phyloP scores from a whole-genome alignment of 2,113 vertebrate species.

The Syngnathus floridae region DNA sequence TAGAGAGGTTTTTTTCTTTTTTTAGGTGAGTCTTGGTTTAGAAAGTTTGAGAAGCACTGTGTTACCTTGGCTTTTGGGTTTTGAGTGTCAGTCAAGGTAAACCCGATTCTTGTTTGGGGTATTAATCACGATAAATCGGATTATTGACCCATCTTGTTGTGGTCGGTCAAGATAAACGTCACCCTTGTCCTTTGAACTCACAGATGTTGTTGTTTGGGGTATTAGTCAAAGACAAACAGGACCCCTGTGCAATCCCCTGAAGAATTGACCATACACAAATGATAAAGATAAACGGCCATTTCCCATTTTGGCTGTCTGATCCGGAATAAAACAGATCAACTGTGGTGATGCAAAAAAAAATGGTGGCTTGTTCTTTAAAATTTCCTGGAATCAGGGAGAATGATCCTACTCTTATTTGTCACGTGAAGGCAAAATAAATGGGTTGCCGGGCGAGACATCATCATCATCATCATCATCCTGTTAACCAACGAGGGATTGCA shows the following conservation, averaged over 20 bases:
- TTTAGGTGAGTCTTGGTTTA: neutral
- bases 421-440: constrained; percentile 6
- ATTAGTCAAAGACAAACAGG: neutral
- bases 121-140: neutral
- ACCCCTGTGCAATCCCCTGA: neutral
- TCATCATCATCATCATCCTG: constrained; percentile 30
- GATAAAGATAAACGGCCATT: neutral
- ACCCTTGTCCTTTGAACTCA: neutral
- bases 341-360: neutral
- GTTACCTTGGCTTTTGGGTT: neutral
- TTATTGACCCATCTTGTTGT: neutral
- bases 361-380: neutral
- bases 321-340: neutral
- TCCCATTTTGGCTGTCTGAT: neutral
- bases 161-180: neutral
- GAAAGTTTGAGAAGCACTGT: neutral
- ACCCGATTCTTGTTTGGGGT: neutral
- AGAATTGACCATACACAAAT: neutral
- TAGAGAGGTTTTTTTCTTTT: neutral
- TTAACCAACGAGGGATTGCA: constrained; percentile 67
- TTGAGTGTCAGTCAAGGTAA: neutral
- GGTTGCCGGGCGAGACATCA: constrained; percentile 21
- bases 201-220: neutral
- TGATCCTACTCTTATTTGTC: neutral
- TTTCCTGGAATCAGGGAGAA: neutral